Conservation (phyloP, 2,113 vertebrate species). For the Pitta sordida region DNA sequence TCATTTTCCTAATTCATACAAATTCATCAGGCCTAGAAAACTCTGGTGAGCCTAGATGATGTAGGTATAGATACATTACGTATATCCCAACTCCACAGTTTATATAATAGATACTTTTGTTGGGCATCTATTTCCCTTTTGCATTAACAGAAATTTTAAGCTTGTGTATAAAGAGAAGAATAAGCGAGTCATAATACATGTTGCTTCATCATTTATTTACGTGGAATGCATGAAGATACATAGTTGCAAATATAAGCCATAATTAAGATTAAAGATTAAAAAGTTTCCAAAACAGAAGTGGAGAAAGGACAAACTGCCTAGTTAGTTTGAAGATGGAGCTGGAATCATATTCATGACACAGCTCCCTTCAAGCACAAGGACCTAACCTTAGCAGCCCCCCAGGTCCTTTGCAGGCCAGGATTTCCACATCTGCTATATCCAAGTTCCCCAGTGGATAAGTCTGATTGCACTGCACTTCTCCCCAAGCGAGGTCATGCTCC, state of each 20-base stretch:
- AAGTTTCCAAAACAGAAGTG: not conserved
- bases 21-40: not conserved
- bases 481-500: not conserved
- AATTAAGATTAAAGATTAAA: not conserved
- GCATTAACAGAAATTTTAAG: not conserved
- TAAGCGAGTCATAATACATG: not conserved
- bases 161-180: not conserved
- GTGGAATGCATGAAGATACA: not conserved
- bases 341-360: not conserved
- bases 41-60: not conserved
- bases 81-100: not conserved
- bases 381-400: not conserved
- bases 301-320: not conserved
- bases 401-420: not conserved
- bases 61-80: not conserved
- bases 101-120: not conserved
- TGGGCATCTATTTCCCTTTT: not conserved
- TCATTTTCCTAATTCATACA: not conserved
- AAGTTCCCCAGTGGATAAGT: not conserved
- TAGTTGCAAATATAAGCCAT: not conserved
- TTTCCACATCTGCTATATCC: constrained; percentile 1
- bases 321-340: not conserved
- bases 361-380: not conserved
- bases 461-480: not conserved
- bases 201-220: not conserved